Conservation (phyloP, 2,113 vertebrate species). For the Rhinoptilus africanus region DNA sequence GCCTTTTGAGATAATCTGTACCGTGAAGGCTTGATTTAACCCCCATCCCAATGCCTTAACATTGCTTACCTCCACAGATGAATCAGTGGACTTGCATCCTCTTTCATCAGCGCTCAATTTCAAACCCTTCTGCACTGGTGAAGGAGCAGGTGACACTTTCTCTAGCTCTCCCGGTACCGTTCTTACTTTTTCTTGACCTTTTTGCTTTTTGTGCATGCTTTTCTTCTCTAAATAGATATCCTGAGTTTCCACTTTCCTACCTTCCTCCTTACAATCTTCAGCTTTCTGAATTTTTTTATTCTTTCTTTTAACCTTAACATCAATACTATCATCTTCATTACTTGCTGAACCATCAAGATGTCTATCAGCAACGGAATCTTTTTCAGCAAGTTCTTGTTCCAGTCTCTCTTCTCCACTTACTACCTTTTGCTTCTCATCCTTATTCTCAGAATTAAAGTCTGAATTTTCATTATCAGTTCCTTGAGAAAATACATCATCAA, state of each 20-base stretch:
- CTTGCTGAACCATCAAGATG: slow-evolving; percentile 42
- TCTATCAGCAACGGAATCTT: slow-evolving; percentile 5
- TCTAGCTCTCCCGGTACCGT: slow-evolving; percentile 59
- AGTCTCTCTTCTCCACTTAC: neutral
- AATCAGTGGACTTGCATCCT: slow-evolving; percentile 68
- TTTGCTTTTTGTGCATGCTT: slow-evolving; percentile 70
- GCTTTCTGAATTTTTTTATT: slow-evolving; percentile 79
- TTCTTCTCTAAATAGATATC: slow-evolving; percentile 77
- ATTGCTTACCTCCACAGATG: slow-evolving; percentile 71
- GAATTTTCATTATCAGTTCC: slow-evolving; percentile 37
- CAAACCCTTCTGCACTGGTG: slow-evolving; percentile 40
- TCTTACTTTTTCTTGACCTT: slow-evolving; percentile 68
- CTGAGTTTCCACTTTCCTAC: slow-evolving; percentile 74
- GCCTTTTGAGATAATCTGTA: neutral
- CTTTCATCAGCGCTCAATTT: slow-evolving; percentile 66
- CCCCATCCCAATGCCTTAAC: neutral
- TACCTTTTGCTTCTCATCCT: slow-evolving; percentile 37
- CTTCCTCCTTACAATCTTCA: slow-evolving; percentile 64
- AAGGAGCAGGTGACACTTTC: slow-evolving; percentile 31
- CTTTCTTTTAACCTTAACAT: slow-evolving; percentile 72
- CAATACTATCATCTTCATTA: slow-evolving; percentile 67
- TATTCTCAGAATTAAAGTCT: slow-evolving; percentile 35
- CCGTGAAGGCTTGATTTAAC: neutral
- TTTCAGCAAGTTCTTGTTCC: slow-evolving; percentile 17
- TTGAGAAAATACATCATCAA: slow-evolving; percentile 2